Base-by-base conservation (phyloP, 2,888 invertebrate species). In the Drosophila histrio region DNA sequence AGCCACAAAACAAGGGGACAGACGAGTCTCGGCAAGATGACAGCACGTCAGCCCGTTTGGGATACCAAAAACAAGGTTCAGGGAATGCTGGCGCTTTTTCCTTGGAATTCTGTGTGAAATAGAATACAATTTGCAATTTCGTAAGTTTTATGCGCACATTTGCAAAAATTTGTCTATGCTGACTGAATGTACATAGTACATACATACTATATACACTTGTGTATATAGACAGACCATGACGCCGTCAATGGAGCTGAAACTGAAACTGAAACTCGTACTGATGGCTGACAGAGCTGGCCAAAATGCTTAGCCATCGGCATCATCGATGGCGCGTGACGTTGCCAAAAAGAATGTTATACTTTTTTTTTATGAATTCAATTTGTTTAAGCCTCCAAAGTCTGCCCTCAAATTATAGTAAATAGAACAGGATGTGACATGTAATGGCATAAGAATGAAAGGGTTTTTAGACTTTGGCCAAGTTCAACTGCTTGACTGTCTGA, bases 71-170 rank as follows among this genome's bases (percentile, higher is more conserved):
- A 9, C 22, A 22, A 17, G 24, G 13, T 21, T 1, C 22, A 17
- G 11, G 24, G 26, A 38, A 46, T 24, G n/a, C 28, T 28, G 6
- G 19, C 34, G 19, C n/a, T n/a, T 19, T 58, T 54, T 50, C 22
- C 36, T 44, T 30, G 53, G 46, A 26, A 56, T 36, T 21, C 32
- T 47, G 30, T 43, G 56, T 32, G 61, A 54, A 76, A 70, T 69
- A 61, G 86, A 86, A 88, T 72, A 77, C 68, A 77, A 76, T 81
- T 80, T 77, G 87, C 84, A 78, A 83, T 86, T 84, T 83, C 68
- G 81, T 78, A 83, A 80, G 87, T 84, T 84, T 84, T 86, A 86
- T 84, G 84, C 69, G 76, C 54, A 78, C 71, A 86, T 84, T 86
- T 65, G 78, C 78, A 54, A 56, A 85, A 88, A 79, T 88, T 75